Evolutionary conservation across 2,888 invertebrate genomes (phyloP), one percentile per base, ranked within the genome.

Genomic region (Sarcophaga carnaria): DNA sequence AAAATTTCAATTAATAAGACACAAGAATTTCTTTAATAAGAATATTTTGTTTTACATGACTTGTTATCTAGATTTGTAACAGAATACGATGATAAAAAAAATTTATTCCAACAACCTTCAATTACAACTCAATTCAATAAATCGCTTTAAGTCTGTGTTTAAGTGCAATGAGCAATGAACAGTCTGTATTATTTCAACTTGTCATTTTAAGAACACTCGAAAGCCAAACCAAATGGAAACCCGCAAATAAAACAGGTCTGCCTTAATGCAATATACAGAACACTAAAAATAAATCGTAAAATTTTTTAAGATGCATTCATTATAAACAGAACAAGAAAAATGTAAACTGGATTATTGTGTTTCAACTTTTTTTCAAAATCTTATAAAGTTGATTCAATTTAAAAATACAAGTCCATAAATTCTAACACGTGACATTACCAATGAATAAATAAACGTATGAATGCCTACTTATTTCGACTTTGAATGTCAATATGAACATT

Each of bases 111-210:
- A 66, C 20, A 77, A 77, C 67, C 66, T 67, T 59, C 45, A 59
- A 67, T 67, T 67, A 67, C 27, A 77, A 77, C 66, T 77, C 17
- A 77, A 77, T 77, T 77, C 37, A 67, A 37, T 67, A 59, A 77
- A 67, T 77, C 45, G 17, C 20, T 37, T 20, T 20, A 37, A 37
- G 8, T 37, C 37, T 37, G 37, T 37, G 37, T 37, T 37, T 37
- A 54, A 10, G 54, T 54, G 14, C 45, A 37, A 67, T 67, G 67
- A 67, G n/a, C 45, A 67, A 45, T 54, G 54, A 37, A 37, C 54
- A 12, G 12, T 4, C 17, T 14, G 54, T 54, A 54, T 54, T 54
- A 54, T 25, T 20, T 20, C 62, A 25, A 45, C 62, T 62, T 74
- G 60, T 60, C 45, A 62, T 62, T 62, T 14, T 10, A 12, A 59